Base-by-base conservation (phyloP, 2,797 vertebrate genomes). In the Rhadinocentrus ornatus region DNA sequence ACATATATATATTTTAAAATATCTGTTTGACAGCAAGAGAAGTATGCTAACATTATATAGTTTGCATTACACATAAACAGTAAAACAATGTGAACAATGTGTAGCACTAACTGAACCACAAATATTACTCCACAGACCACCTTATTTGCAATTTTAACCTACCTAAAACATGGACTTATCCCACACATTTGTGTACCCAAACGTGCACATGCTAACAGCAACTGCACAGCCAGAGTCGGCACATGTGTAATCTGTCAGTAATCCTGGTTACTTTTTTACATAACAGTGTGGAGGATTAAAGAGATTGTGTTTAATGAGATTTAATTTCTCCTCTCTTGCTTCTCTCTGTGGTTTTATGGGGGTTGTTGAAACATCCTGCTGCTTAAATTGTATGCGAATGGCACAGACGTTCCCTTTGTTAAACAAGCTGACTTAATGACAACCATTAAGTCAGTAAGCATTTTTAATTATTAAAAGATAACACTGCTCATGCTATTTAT, bases 241-340 rank as follows among this genome's bases (percentile, higher is more conserved):
- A 61, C 59, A 68, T 62, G 72, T 63, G 69, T 66, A 32, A 74
- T 80, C 75, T 57, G 61, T 66, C 76, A 56, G 71, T 88, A 87
- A 89, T 87, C 89, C 82, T 59, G 7, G 57, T 32, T 37, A 69
- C 46, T 87, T 69, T 71, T 89, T 91, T 88, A 83, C 71, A 88
- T 93, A 90, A 92, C 79, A 81, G 71, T 53, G 62, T 69, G 53
- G 61, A 72, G 84, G 87, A 94, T 93, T 92, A 90, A 71, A 89
- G 79, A 86, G 82, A 85, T 91, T 88, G 78, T 83, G 87, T 82
- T 82, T 86, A 89, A 90, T 85, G 79, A 84, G 81, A 90, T 88
- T 86, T 79, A 12, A 86, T 86, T 83, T 70, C 73, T 70, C 67
- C 54, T 64, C 57, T 69, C 29, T 62, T 60, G 24, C 34, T 80